Base-by-base conservation (phyloP, 2,113 vertebrate species). In the Ondatra zibethicus region DNA sequence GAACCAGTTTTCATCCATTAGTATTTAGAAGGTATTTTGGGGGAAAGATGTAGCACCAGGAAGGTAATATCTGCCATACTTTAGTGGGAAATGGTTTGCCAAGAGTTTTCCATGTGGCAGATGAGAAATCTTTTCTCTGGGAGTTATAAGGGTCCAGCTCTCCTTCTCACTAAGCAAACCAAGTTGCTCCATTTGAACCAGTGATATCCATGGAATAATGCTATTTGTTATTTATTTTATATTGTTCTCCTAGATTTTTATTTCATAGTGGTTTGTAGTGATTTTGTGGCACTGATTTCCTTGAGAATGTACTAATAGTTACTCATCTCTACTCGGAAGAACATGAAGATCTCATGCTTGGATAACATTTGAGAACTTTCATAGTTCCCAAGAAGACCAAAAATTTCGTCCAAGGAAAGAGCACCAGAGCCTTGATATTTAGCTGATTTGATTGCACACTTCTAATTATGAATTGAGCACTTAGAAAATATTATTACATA, bases 401-500 rank as follows among this genome's bases (percentile, higher is more conserved):
- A 89, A 5, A 5, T 42, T 4, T 47, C 61, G 52, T 73, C 13
- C 31, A 29, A 55, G 31, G 3, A 73, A 16, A 47, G 76, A 85
- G 21, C 39, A 70, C 36, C 84, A 61, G 29, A 87, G 61, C n/a
- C 19, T 61, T 68, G 47, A 68, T 81, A 72, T 65, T 87, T 89
- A 85, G n/a, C 90, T 50, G n/a, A n/a, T 61, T 52, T 66, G 10
- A 76, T 66, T 93, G 84, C 39, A 61, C 1, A 92, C 76, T 84
- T 86, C 17, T 58, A 80, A 89, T n/a, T 94, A 77, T 55, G 61
- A 93, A 68, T 88, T 96, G 65, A 86, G 2, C 96, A 85, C 31
- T 66, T 82, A 91, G 55, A 39, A 75, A 76, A 42, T 58, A 12
- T 84, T 58, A 12, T 84, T 93, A 5, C 33, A 11, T 78, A 85